Evolutionary conservation across 2,113 vertebrate genomes (phyloP).

Genomic region (Poeciliopsis retropinna): DNA sequence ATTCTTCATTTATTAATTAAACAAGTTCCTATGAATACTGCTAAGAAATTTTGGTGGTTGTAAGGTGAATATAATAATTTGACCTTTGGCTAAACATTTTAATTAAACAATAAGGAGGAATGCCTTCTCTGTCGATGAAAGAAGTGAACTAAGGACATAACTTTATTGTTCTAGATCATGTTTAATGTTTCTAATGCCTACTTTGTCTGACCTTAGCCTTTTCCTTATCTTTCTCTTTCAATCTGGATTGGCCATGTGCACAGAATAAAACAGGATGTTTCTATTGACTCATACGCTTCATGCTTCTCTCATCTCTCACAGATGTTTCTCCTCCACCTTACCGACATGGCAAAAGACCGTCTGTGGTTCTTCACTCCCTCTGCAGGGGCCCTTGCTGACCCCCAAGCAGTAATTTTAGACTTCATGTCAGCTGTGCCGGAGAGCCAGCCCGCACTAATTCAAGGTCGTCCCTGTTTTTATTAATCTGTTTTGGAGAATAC

Average conservation of each 20-base stretch:
- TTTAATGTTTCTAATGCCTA: constrained; percentile 47
- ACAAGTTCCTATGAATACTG: neutral
- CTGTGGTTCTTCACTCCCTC: constrained; percentile 71
- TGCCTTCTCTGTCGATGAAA: constrained; percentile 51
- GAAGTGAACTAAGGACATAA: constrained; percentile 36
- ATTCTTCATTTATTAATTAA: constrained; percentile 6
- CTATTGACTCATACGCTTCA: constrained; percentile 36
- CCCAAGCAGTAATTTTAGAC: constrained; percentile 81
- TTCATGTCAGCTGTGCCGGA: constrained; percentile 73
- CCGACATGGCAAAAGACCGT: constrained; percentile 54
- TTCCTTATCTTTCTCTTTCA: constrained; percentile 26
- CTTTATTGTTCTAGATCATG: constrained; percentile 48
- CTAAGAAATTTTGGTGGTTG: constrained; percentile 26
- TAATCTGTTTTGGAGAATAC: constrained; percentile 64
- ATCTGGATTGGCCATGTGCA: constrained; percentile 25
- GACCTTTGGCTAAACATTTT: constrained; percentile 34
- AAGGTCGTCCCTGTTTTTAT: constrained; percentile 76
- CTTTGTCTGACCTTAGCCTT: constrained; percentile 52
- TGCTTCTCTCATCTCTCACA: constrained; percentile 68
- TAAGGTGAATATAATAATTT: constrained; percentile 26
- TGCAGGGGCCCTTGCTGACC: constrained; percentile 69
- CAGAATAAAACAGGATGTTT: constrained; percentile 16
- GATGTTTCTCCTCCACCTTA: constrained; percentile 68
- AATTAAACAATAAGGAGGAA: constrained; percentile 46
- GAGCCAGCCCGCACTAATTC: constrained; percentile 70